Conservation (phyloP, 35 echinoderm and acorn worm species). For the Ophioderma brevispina region DNA sequence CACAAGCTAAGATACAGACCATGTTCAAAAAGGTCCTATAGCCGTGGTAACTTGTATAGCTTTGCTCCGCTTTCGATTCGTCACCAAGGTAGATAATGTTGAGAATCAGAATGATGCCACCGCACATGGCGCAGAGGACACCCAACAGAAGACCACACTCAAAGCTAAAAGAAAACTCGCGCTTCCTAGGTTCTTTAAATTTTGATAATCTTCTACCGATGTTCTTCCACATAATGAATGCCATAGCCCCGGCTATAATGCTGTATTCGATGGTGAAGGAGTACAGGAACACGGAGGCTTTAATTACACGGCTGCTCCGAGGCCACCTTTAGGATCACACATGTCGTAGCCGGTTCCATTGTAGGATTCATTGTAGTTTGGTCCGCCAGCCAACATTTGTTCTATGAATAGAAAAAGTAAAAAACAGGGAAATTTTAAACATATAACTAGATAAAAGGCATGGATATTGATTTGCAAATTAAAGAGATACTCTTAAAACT, state of each 20-base stretch:
- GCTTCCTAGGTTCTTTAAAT: conserved; percentile 2
- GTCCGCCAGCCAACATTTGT: no score
- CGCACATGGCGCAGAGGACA: conserved; percentile 87
- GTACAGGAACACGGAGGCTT: conserved; percentile 85
- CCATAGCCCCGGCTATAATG: conserved; percentile 87
- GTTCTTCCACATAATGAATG: conserved; percentile 94
- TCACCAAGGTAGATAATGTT: conserved; percentile 90
- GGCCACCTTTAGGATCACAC: conserved; percentile 23
- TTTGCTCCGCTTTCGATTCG: conserved; percentile 51
- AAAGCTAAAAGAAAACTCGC: conserved; percentile 42
- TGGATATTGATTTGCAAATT: no score
- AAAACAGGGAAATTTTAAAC: no score
- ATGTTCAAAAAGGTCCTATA: conserved; percentile 90
- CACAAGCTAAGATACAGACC: conserved; percentile 69
- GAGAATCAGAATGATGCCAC: conserved; percentile 84
- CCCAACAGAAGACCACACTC: conserved; percentile 89
- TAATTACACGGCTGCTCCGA: conserved; percentile 72
- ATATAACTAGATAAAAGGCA: no score
- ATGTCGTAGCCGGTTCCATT: not conserved
- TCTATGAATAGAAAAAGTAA: no score
- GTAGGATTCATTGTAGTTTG: no score
- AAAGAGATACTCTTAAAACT: no score
- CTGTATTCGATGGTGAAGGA: conserved; percentile 95
- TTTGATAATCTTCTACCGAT: conserved; percentile 63
- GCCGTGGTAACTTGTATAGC: conserved; percentile 82